Evolutionary conservation across 2,797 vertebrate genomes (phyloP).

Genomic region (Coluber constrictor): DNA sequence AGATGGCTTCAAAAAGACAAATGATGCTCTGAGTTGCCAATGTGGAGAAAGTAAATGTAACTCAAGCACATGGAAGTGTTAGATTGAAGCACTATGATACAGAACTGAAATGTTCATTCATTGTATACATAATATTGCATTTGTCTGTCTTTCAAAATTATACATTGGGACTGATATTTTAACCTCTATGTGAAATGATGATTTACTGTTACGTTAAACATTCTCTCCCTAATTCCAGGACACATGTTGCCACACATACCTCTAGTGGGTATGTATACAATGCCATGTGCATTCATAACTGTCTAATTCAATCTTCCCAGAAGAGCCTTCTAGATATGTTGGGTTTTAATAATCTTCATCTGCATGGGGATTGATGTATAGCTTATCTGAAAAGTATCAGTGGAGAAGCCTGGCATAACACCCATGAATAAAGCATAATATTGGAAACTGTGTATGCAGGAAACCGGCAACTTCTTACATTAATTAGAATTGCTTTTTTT

Average conservation of each 20-base stretch:
- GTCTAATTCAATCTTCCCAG: background rate
- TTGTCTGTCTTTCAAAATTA: background rate
- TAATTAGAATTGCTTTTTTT: background rate
- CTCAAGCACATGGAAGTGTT: constrained; percentile 64
- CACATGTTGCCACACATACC: background rate
- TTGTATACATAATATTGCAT: background rate
- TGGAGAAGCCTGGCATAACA: background rate
- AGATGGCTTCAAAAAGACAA: constrained; percentile 69
- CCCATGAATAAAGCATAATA: background rate
- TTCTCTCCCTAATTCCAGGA: background rate
- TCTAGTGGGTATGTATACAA: background rate
- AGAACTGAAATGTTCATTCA: constrained; percentile 31
- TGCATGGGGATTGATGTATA: background rate
- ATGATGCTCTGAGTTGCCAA: constrained; percentile 55
- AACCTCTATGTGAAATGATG: background rate
- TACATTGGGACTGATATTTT: constrained; percentile 7
- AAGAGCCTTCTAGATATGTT: background rate
- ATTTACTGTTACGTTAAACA: background rate
- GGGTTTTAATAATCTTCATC: background rate
- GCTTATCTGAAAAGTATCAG: background rate
- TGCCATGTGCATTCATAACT: background rate
- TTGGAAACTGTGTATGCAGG: background rate
- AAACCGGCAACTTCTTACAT: background rate
- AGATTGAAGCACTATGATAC: background rate
- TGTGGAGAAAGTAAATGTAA: constrained; percentile 49